Conservation (phyloP, 2,113 vertebrate genomes). For the Notothenia coriiceps region DNA sequence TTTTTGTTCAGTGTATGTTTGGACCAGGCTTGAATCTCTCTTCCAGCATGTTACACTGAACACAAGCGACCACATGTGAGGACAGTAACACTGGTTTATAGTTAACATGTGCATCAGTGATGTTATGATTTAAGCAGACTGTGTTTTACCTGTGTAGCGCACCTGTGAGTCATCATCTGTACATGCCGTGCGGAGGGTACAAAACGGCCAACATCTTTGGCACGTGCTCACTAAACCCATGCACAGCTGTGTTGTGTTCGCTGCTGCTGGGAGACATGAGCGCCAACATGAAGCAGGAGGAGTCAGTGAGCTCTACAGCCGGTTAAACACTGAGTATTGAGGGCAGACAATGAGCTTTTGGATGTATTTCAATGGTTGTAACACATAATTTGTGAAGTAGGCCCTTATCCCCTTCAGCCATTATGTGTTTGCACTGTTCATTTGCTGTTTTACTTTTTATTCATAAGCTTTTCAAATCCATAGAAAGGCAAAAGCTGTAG, state of each 20-base stretch:
- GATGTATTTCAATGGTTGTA: not conserved
- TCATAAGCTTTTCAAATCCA: slow-evolving; percentile 9
- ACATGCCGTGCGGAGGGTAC: not conserved
- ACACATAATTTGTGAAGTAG: not conserved
- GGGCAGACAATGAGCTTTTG: not conserved
- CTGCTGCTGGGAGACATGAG: not conserved
- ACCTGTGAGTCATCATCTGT: not conserved
- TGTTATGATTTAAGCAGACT: not conserved
- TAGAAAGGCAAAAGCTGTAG: not conserved
- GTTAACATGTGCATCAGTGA: not conserved
- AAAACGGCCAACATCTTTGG: not conserved
- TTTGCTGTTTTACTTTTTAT: slow-evolving; percentile 10
- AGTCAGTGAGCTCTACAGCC: not conserved
- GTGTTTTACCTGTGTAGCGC: not conserved
- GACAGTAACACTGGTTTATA: not conserved
- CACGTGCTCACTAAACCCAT: not conserved
- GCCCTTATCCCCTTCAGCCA: not conserved
- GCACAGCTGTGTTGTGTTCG: slow-evolving; percentile 2
- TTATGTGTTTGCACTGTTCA: not conserved
- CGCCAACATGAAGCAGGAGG: not conserved
- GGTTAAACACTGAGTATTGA: slow-evolving; percentile 3
- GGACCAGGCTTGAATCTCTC: not conserved
- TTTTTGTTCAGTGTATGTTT: no score
- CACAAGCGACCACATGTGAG: not conserved
- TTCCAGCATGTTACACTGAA: not conserved